These are phyloP conservation scores for Misgurnus anguillicaudatus DNA, from an alignment of 2,113 vertebrate genomes.

Conservation along the genomic window DNA sequence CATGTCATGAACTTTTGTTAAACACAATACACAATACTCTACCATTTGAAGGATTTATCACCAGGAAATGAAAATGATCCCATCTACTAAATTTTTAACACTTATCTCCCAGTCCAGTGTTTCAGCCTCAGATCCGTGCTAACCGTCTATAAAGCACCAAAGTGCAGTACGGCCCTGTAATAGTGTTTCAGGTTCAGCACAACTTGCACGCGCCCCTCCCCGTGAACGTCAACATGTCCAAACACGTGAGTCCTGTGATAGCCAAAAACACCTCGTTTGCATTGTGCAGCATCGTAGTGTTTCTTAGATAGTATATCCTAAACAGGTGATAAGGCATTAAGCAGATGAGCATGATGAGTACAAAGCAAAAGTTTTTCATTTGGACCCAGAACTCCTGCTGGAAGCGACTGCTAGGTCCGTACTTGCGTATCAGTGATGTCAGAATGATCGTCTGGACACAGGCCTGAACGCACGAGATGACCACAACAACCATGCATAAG, in stretches of 20 bases:
- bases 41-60: too few relatives aligned
- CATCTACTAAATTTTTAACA: too few relatives aligned
- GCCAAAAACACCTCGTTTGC: constrained; percentile 86
- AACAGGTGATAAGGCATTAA: constrained; percentile 88
- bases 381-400: constrained; percentile 90
- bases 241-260: constrained; percentile 84
- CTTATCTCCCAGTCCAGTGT: too few relatives aligned
- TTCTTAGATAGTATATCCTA: constrained; percentile 73
- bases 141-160: too few relatives aligned
- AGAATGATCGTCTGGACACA: constrained; percentile 76
- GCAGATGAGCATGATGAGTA: constrained; percentile 81
- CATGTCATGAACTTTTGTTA: too few relatives aligned
- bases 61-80: too few relatives aligned
- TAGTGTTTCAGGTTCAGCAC: background rate
- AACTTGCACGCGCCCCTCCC: constrained; percentile 33
- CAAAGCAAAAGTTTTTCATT: constrained; percentile 84
- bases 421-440: constrained; percentile 63
- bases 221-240: constrained; percentile 79
- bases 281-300: accelerated
- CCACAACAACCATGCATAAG: constrained; percentile 61
- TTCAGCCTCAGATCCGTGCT: too few relatives aligned
- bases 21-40: too few relatives aligned
- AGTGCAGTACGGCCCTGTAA: background rate
- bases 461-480: constrained; percentile 64
- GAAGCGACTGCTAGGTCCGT: constrained; percentile 62